These are phyloP conservation scores for Sipha maydis DNA, from an alignment of 2,888 invertebrate species.

Conservation along the genomic window DNA sequence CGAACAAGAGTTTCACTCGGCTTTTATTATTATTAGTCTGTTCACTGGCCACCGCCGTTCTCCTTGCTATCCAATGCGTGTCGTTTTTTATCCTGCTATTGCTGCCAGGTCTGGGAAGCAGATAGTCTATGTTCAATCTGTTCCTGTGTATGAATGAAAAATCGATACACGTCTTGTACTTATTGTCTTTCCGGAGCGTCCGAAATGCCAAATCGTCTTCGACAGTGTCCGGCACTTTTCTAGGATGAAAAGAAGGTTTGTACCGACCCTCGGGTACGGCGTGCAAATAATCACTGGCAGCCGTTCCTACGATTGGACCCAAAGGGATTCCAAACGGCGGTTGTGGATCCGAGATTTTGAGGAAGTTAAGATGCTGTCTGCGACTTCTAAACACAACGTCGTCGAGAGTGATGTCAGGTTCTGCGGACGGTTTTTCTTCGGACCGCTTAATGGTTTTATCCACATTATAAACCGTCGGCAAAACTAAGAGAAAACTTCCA, in stretches of 20 bases:
- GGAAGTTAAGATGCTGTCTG: slow-evolving; percentile 78
- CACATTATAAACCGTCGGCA: slow-evolving; percentile 70
- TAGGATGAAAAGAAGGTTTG: slow-evolving; percentile 74
- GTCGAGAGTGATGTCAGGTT: slow-evolving; percentile 84
- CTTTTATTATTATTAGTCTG: neutral
- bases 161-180: slow-evolving; percentile 34
- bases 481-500: slow-evolving; percentile 77
- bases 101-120: neutral
- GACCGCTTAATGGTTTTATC: slow-evolving; percentile 60
- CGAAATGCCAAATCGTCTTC: slow-evolving; percentile 89
- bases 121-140: neutral
- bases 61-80: slow-evolving; percentile 46
- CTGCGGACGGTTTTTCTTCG: slow-evolving; percentile 70
- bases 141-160: slow-evolving; percentile 15
- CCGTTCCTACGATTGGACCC: slow-evolving; percentile 82
- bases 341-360: slow-evolving; percentile 80
- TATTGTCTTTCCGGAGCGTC: slow-evolving; percentile 80
- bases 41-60: neutral
- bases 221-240: slow-evolving; percentile 82
- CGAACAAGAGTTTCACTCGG: neutral
- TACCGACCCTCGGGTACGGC: slow-evolving; percentile 72
- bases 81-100: slow-evolving; percentile 30
- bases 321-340: slow-evolving; percentile 91
- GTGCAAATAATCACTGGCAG: slow-evolving; percentile 86
- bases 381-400: slow-evolving; percentile 86